Base-by-base conservation (phyloP, 2,797 vertebrate species). In the Sebastes matsubarae region DNA sequence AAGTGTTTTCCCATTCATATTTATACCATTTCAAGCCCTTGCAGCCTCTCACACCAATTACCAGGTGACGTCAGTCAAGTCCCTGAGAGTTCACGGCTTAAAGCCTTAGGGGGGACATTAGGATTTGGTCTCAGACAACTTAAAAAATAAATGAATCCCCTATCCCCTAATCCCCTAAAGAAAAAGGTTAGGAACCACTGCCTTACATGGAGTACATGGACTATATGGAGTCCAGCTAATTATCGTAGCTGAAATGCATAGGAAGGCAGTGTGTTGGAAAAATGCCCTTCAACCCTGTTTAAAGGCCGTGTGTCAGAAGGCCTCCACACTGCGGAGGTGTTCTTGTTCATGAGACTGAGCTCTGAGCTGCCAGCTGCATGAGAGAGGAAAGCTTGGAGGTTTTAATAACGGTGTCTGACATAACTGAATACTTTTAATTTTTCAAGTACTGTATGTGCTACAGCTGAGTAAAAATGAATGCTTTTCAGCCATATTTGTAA, bases 401-500 rank as follows among this genome's bases (percentile, higher is more conserved):
- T 80, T 68, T 65, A 10, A 22, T 58, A 50, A 79, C 2, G 6
- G 42, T 46, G 25, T 72, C n/a, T 72, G 55, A 75, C 30, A 30
- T 32, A 29, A 24, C 22, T 42, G 69, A 60, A 75, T 58, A 10
- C 32, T 71, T 71, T 69, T 3, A 0, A 16, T 14, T 60, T 79
- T 14, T 20, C 16, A 25, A 57, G 36, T 18, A 25, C 7, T 38
- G 25, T 27, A 52, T 77, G 55, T 57, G 18, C 59, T 60, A 6
- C 61, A 61, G 24, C 68, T 75, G 32, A 77, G 29, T n/a, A 42
- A 32, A 55, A 83, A 80, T 70, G 13, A 71, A 73, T 68, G 63
- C 59, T 46, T 80, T 78, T 68, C 25, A 57, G 20, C 34, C 24
- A 59, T 16, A 25, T 61, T 75, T 75, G 6, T 64, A 58, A 72